These are phyloP conservation scores for Drosophila kanapiae DNA, from an alignment of 1,140 invertebrate species.

Conservation along the genomic window DNA sequence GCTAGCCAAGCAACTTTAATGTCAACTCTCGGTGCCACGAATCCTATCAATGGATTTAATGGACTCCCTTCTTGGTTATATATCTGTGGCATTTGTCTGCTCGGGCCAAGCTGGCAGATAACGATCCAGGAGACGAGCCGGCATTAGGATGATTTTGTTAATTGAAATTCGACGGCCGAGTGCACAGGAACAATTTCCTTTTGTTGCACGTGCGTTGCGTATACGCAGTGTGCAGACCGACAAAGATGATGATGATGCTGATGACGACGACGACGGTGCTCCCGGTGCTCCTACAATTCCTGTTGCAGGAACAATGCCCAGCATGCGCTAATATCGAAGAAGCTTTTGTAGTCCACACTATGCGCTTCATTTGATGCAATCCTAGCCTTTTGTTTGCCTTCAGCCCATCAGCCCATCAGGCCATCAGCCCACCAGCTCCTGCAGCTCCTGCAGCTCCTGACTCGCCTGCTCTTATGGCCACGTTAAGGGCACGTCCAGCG, in stretches of 20 bases:
- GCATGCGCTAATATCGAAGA: slow-evolving; percentile 52
- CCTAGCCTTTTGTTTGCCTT: slow-evolving; percentile 65
- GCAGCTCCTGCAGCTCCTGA: not conserved
- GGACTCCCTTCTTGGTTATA: slow-evolving; percentile 12
- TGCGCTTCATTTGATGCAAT: slow-evolving; percentile 74
- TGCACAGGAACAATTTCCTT: slow-evolving; percentile 56
- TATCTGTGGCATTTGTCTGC: slow-evolving; percentile 29
- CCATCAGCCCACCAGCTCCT: not conserved
- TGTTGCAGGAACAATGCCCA: slow-evolving; percentile 18
- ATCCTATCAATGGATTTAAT: not conserved
- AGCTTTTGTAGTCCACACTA: slow-evolving; percentile 47
- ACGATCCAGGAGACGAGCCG: slow-evolving; percentile 12
- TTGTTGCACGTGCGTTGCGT: slow-evolving; percentile 55
- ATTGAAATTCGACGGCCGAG: slow-evolving; percentile 64
- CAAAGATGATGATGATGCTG: slow-evolving; percentile 17
- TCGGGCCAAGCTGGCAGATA: slow-evolving; percentile 12
- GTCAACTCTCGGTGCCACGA: not conserved
- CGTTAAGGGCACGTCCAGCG: slow-evolving; percentile 45
- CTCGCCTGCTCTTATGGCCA: slow-evolving; percentile 35
- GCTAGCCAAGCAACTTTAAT: not conserved
- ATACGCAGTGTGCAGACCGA: slow-evolving; percentile 49
- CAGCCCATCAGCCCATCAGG: slow-evolving; percentile 1
- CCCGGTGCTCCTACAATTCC: slow-evolving; percentile 4
- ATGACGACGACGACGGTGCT: not conserved
- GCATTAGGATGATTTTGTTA: slow-evolving; percentile 64